Percentiles rank a stretch among this genome's conserved stretches.
These are phyloP conservation scores for Tenualosa ilisha DNA, from an alignment of 2,797 vertebrate species.

Conservation along the genomic window DNA sequence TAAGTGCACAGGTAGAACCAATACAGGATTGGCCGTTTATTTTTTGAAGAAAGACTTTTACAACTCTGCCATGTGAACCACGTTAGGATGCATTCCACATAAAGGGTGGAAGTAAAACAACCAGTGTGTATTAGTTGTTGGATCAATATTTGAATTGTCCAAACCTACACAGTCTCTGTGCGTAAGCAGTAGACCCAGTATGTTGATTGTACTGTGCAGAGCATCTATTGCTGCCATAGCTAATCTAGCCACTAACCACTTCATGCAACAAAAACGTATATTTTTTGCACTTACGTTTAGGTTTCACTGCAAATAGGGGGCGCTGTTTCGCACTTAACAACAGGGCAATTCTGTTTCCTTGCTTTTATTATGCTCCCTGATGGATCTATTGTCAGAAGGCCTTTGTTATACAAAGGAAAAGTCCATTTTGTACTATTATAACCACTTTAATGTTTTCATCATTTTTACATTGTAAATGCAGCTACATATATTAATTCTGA, in stretches of 20 bases:
- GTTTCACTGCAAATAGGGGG: not conserved
- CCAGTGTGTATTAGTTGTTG: not conserved
- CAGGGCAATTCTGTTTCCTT: not conserved
- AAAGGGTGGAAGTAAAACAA: not conserved
- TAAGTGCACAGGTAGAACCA: too few species aligned
- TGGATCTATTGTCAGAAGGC: not conserved
- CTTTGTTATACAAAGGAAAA: not conserved
- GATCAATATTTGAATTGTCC: not conserved
- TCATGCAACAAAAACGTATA: not conserved
- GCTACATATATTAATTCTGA: not conserved
- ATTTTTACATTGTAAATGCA: not conserved
- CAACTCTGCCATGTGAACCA: not conserved
- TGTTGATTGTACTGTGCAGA: not conserved
- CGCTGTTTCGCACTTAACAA: not conserved
- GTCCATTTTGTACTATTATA: not conserved
- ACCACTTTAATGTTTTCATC: not conserved
- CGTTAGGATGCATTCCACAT: not conserved
- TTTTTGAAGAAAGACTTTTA: too few species aligned
- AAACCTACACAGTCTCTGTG: not conserved
- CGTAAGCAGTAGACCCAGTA: not conserved
- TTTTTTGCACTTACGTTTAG: not conserved
- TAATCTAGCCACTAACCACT: not conserved
- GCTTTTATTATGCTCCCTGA: not conserved
- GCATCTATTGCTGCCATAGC: not conserved
- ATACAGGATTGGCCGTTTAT: too few species aligned